phyloP scores from a whole-genome alignment of 2,113 vertebrate species.

The Meles meles region DNA sequence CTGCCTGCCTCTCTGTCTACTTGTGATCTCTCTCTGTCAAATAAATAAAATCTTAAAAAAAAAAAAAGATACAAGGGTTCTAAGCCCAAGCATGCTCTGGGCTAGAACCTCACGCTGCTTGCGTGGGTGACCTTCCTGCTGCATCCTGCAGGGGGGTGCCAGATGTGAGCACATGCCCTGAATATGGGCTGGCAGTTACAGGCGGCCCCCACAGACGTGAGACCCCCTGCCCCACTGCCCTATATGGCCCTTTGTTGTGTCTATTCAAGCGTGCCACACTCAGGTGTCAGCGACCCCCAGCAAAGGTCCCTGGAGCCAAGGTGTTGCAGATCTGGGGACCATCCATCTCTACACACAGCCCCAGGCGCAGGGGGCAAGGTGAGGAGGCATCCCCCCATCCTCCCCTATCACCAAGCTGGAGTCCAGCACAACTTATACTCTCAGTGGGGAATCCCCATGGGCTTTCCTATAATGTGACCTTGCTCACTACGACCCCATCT shows the following conservation, averaged over 20 bases:
- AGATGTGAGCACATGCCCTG: too few species aligned
- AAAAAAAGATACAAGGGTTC: neutral
- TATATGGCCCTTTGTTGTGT: neutral
- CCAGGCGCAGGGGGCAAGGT: neutral
- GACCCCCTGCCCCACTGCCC: neutral
- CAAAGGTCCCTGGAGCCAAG: neutral
- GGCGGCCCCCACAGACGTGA: too few species aligned
- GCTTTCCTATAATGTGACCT: neutral
- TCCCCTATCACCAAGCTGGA: neutral
- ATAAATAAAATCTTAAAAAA: too few species aligned
- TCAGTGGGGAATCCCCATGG: too few species aligned
- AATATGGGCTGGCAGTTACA: neutral
- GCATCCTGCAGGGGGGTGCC: neutral
- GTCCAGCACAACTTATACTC: neutral
- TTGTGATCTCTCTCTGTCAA: too few species aligned
- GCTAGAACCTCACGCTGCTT: too few species aligned
- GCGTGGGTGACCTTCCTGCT: neutral
- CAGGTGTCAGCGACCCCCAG: neutral
- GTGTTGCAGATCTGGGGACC: too few species aligned
- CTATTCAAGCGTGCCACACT: neutral
- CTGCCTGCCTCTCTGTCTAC: too few species aligned
- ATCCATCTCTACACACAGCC: neutral
- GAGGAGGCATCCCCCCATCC: accelerated
- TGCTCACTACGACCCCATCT: neutral
- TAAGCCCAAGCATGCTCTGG: neutral